These are phyloP conservation scores for Paratrypauchen microcephalus DNA, from an alignment of 2,797 vertebrate species.

Conservation along the genomic window DNA sequence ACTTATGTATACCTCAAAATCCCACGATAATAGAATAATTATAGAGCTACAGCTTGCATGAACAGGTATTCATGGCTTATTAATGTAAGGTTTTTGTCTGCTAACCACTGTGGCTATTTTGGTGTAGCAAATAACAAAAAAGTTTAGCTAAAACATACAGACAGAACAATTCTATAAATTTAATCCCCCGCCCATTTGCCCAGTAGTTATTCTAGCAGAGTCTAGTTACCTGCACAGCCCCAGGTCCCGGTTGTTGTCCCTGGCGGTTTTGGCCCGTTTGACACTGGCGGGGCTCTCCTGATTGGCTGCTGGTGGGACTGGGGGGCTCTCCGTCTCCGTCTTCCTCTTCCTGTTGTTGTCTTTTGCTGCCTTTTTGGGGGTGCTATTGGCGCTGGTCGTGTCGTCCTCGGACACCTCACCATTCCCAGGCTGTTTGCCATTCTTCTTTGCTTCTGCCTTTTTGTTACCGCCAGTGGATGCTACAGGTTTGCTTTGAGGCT, in stretches of 20 bases:
- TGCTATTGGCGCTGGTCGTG: conserved; percentile 80
- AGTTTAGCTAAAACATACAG: no score
- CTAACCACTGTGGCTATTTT: no score
- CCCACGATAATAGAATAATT: not conserved
- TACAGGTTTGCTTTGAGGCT: conserved; percentile 82
- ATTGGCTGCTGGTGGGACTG: conserved; percentile 70
- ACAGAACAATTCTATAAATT: no score
- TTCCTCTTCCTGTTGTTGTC: conserved; percentile 90
- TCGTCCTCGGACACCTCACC: conserved; percentile 88
- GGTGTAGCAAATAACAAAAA: no score
- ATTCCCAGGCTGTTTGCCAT: conserved; percentile 82
- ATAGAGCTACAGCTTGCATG: no score
- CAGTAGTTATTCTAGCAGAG: not conserved
- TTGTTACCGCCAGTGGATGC: conserved; percentile 80
- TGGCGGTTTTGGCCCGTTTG: conserved; percentile 88
- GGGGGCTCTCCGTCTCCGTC: conserved; percentile 78
- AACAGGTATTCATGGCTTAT: no score
- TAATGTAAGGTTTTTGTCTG: no score
- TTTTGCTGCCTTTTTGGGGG: conserved; percentile 86
- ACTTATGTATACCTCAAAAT: not conserved
- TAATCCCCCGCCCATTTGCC: not conserved
- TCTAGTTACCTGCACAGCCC: conserved; percentile 88
- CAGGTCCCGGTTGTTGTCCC: conserved; percentile 92
- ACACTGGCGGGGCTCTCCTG: conserved; percentile 84
- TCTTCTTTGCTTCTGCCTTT: conserved; percentile 83